These are phyloP conservation scores for Leptinotarsa haldemani DNA, from an alignment of 2,888 invertebrate genomes.

Conservation along the genomic window DNA sequence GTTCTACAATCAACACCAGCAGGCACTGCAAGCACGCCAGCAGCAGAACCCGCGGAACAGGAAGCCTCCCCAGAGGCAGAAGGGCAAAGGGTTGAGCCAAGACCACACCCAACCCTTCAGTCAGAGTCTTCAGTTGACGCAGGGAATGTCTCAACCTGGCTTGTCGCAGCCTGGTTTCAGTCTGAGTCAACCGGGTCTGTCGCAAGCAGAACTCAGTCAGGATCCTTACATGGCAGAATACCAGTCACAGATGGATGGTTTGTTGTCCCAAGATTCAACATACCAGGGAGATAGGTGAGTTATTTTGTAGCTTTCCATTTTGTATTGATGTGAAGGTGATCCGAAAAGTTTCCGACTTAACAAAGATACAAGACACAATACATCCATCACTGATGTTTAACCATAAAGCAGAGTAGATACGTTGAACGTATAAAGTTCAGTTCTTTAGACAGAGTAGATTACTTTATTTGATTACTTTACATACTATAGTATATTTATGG, in stretches of 20 bases:
- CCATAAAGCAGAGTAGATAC: too few species aligned
- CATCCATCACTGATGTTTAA: too few species aligned
- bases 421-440: too few species aligned
- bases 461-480: too few species aligned
- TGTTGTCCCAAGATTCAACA: slow-evolving; percentile 85
- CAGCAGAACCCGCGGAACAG: slow-evolving; percentile 61
- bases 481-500: too few species aligned
- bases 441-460: too few species aligned
- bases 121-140: slow-evolving; percentile 80
- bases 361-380: too few species aligned
- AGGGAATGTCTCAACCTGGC: slow-evolving; percentile 78
- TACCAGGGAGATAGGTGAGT: slow-evolving; percentile 68
- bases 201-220: slow-evolving; percentile 81
- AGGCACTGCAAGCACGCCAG: slow-evolving; percentile 71
- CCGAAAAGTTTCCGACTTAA: too few species aligned
- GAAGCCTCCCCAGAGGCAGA: slow-evolving; percentile 43
- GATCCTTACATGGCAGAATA: slow-evolving; percentile 88
- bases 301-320: neutral
- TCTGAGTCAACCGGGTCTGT: slow-evolving; percentile 75
- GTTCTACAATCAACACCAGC: slow-evolving; percentile 81
- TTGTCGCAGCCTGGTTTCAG: slow-evolving; percentile 76
- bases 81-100: slow-evolving; percentile 57
- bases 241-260: slow-evolving; percentile 94
- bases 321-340: too few species aligned
- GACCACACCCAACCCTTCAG: slow-evolving; percentile 68